Evolutionary conservation across 2,888 invertebrate species (phyloP), one percentile per base, ranked within the genome.

Genomic region (Drosophila emarginata): DNA sequence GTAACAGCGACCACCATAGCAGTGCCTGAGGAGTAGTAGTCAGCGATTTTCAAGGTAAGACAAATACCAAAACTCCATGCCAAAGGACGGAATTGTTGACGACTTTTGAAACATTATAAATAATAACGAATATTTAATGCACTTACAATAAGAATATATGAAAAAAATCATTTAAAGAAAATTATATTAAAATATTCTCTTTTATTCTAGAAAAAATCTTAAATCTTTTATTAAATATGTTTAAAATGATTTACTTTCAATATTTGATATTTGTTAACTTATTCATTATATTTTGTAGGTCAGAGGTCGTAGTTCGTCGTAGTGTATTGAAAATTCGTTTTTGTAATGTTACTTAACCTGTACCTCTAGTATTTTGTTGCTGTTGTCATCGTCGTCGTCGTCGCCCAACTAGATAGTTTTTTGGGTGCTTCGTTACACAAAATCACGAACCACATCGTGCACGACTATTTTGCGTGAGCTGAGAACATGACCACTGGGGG

Each of bases 371-470:
- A 81, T 79, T 79, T 81, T 74, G 77, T 86, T 57, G 62, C 57
- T 69, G 61, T 39, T 70, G 70, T 84, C 87, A 84, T 86, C 70
- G 69, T 64, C 72, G 62, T 61, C 70, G 64, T 50, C 28, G 12
- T 15, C 36, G 4, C 81, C 80, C 64, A 58, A 57, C 62, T 69
- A 69, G 62, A 62, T 54, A 63, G 56, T 53, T 84, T 84, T 88
- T 89, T 88, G 80, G 89, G 84, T 84, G 86, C 86, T 88, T 89
- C 88, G 89, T 89, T 89, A 89, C 90, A 85, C 82, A 89, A 90
- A 91, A 91, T 91, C 91, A 91, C 91, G 91, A 91, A 91, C 85
- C 90, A 89, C 90, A 90, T 91, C 91, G 91, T 90, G 91, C 91
- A 91, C 91, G 91, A 91, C 91, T 91, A 90, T 91, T 91, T 90